A percentile compares a stretch with the other conserved stretches of the same genome.
Conservation (phyloP, 2,113 vertebrate genomes). For the Urocynchramus pylzowi region DNA sequence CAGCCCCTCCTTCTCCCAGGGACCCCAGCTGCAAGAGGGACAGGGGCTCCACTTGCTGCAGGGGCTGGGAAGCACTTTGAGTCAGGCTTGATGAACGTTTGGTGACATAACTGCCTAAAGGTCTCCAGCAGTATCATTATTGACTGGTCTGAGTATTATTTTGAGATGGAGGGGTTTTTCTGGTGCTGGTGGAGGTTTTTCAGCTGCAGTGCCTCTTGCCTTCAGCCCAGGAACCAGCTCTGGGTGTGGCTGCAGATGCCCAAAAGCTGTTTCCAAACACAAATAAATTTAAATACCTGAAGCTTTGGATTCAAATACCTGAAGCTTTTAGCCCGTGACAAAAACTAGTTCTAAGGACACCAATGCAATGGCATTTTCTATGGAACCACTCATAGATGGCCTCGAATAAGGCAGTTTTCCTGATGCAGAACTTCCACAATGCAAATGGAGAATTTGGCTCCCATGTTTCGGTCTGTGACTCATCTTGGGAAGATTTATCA, state of each 20-base stretch:
- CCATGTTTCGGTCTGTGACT: background rate
- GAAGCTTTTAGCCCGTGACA: background rate
- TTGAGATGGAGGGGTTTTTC: background rate
- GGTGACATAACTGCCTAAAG: background rate
- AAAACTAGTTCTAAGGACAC: background rate
- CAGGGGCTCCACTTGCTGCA: background rate
- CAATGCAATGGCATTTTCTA: background rate
- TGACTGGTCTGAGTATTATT: background rate
- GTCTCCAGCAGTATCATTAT: background rate
- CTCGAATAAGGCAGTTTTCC: background rate
- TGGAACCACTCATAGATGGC: background rate
- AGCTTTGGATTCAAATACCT: background rate
- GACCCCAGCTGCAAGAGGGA: background rate
- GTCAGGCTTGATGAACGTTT: background rate
- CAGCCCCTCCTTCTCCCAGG: background rate
- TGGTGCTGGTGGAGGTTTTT: background rate
- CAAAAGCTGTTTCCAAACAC: background rate
- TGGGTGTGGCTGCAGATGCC: background rate
- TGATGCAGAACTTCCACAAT: background rate
- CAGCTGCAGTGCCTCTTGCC: background rate
- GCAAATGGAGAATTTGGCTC: background rate
- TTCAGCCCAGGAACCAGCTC: background rate
- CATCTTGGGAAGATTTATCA: background rate
- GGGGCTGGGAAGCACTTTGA: background rate
- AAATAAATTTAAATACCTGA: background rate